A percentile compares a stretch with the other conserved stretches of the same genome.
Conservation (phyloP, 2,113 vertebrate genomes). For the Bettongia penicillata region DNA sequence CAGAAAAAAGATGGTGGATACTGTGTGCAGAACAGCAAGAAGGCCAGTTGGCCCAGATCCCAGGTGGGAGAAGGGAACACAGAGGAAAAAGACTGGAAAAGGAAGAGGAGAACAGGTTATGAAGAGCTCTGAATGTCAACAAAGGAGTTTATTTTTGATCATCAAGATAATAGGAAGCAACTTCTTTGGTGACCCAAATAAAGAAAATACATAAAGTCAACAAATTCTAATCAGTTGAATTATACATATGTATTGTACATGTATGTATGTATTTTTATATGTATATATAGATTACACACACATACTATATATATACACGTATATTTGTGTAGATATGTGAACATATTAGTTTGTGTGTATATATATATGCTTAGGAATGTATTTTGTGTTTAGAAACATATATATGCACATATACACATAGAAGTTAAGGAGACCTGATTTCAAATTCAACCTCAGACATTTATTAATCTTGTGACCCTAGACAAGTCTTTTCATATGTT, state of each 20-base stretch:
- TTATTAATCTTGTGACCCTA: not conserved
- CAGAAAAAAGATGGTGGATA: not conserved
- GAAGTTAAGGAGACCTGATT: not conserved
- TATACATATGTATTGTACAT: not conserved
- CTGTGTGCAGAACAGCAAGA: not conserved
- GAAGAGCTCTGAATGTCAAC: not conserved
- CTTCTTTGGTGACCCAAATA: not conserved
- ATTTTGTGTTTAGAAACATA: not conserved
- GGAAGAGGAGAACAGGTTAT: not conserved
- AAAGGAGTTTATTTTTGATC: not conserved
- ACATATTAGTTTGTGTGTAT: not conserved
- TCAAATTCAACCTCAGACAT: not conserved
- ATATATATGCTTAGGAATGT: not conserved
- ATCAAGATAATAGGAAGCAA: not conserved
- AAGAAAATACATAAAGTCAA: not conserved
- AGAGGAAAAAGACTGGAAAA: not conserved
- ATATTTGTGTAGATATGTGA: not conserved
- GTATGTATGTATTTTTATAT: not conserved
- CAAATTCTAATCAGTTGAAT: not conserved
- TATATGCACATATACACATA: not conserved
- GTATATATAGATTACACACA: not conserved
- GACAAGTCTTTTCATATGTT: not conserved
- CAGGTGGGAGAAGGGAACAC: not conserved
- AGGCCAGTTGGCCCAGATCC: not conserved
- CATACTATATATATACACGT: not conserved